These are phyloP conservation scores for Coregonus ussuriensis DNA, from an alignment of 2,797 vertebrate genomes.

Conservation along the genomic window DNA sequence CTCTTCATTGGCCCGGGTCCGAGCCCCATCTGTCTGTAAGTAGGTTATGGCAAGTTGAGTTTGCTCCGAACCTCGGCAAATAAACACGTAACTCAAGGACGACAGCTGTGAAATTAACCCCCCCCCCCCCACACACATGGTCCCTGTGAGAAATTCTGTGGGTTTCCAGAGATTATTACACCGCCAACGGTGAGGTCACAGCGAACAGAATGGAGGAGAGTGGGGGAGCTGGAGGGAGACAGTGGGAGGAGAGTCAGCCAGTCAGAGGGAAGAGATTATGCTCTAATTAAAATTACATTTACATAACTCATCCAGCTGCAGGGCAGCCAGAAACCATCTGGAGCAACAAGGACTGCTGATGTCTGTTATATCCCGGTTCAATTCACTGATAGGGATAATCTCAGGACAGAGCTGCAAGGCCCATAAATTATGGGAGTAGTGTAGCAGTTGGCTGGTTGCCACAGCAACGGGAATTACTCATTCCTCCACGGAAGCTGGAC, in stretches of 20 bases:
- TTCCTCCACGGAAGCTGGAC: background rate
- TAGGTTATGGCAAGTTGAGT: background rate
- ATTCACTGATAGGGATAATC: background rate
- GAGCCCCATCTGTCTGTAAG: background rate
- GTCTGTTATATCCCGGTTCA: background rate
- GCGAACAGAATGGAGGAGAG: background rate
- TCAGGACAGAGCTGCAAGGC: background rate
- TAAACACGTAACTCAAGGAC: background rate
- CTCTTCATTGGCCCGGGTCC: background rate
- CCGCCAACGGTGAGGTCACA: background rate
- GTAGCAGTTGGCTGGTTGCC: constrained; percentile 1
- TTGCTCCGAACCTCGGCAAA: background rate
- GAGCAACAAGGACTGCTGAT: background rate
- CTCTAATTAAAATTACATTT: background rate
- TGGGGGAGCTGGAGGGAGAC: background rate
- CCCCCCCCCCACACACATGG: too few relatives aligned
- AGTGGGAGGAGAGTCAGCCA: background rate
- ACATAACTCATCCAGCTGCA: too few relatives aligned
- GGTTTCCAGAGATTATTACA: constrained; percentile 9
- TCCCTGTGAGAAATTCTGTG: constrained; percentile 8
- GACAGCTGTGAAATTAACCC: constrained; percentile 12
- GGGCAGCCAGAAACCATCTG: background rate
- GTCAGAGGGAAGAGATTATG: background rate
- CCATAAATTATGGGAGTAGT: background rate
- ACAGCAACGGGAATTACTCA: background rate